Evolutionary conservation across 2,113 vertebrate genomes (phyloP).

Genomic region (Cheilinus undulatus): DNA sequence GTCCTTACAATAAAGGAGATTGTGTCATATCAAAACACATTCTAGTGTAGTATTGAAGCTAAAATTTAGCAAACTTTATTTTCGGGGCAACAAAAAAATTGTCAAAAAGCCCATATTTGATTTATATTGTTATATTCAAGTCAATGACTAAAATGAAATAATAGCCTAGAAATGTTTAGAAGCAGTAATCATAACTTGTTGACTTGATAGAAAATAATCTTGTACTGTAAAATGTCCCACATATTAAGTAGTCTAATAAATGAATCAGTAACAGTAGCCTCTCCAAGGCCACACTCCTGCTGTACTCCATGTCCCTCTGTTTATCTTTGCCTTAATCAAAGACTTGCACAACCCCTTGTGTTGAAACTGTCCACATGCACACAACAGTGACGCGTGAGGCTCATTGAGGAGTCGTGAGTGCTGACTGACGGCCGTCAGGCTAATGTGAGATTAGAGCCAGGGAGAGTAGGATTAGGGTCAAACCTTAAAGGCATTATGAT

Average conservation of each 20-base stretch:
- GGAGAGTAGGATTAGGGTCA: conserved; percentile 44
- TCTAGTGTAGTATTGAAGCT: too few species aligned
- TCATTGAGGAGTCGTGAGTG: conserved; percentile 39
- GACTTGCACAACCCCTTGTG: conserved; percentile 26
- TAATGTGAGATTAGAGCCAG: conserved; percentile 63
- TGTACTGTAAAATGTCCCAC: background rate
- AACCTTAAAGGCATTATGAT: background rate
- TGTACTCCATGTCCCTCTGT: background rate
- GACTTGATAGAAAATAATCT: background rate
- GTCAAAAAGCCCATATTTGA: too few species aligned
- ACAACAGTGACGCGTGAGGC: background rate
- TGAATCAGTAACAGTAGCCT: background rate
- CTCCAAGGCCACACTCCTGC: background rate
- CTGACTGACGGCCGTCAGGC: conserved; percentile 11
- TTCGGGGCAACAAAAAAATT: too few species aligned
- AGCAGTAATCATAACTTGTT: too few species aligned
- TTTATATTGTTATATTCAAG: too few species aligned
- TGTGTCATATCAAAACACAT: too few species aligned
- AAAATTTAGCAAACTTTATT: too few species aligned
- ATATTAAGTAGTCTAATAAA: background rate
- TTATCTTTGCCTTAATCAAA: background rate
- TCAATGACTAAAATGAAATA: too few species aligned
- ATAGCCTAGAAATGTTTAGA: too few species aligned
- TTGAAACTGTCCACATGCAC: conserved; percentile 10
- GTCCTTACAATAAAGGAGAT: too few species aligned